Conservation (phyloP, 1,140 invertebrate species). For the Calycopis cecrops region DNA sequence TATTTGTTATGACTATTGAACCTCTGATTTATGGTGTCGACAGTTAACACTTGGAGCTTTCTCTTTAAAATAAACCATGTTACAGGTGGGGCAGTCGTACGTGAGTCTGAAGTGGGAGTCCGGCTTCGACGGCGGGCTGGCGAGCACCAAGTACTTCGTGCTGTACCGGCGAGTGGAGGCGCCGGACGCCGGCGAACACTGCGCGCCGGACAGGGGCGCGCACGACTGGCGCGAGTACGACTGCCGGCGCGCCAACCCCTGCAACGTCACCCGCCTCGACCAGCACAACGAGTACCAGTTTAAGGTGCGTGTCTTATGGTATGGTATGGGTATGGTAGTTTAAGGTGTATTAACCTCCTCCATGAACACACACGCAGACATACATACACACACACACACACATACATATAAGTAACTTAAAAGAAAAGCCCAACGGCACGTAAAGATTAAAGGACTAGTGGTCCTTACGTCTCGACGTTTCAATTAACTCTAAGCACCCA, state of each 20-base stretch:
- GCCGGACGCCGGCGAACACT: constrained; percentile 63
- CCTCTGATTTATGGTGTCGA: too few relatives aligned
- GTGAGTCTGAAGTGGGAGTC: constrained; percentile 89
- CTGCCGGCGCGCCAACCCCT: constrained; percentile 89
- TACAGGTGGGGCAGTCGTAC: constrained; percentile 80
- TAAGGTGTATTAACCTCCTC: not conserved
- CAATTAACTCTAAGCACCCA: too few relatives aligned
- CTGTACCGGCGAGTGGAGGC: constrained; percentile 80
- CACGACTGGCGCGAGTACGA: constrained; percentile 87
- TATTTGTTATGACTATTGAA: too few relatives aligned
- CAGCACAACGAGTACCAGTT: constrained; percentile 90
- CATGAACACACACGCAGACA: not conserved
- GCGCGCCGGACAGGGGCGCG: constrained; percentile 77
- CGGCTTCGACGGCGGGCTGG: constrained; percentile 91
- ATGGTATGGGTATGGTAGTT: too few relatives aligned
- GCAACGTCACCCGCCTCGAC: constrained; percentile 88
- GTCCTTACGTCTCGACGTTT: too few relatives aligned
- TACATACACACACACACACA: too few relatives aligned
- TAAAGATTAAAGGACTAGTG: too few relatives aligned
- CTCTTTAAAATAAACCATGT: not conserved
- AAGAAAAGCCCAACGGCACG: too few relatives aligned
- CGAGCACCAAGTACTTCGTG: constrained; percentile 90
- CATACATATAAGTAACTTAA: too few relatives aligned
- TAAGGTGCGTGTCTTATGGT: constrained; percentile 69
- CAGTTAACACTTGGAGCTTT: not conserved